phyloP scores from a whole-genome alignment of 2,888 invertebrate species.

The Apamea epomidion region DNA sequence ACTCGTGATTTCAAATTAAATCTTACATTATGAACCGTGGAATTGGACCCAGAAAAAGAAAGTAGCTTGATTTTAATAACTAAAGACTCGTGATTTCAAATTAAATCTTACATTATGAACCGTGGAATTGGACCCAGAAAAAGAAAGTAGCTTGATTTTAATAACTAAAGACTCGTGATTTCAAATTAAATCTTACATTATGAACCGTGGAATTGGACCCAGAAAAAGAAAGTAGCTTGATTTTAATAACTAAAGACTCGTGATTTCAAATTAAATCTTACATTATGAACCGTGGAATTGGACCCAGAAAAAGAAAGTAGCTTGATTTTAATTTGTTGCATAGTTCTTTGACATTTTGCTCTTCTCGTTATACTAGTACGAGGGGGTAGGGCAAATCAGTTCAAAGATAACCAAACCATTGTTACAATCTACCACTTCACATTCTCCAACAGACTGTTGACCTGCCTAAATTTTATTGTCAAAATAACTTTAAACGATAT shows the following conservation, averaged over 20 bases:
- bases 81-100: slow-evolving; percentile 32
- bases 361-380: no score
- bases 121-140: slow-evolving; percentile 27
- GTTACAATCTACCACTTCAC: no score
- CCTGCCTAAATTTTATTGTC: no score
- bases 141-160: slow-evolving; percentile 5
- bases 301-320: slow-evolving; percentile 11
- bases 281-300: slow-evolving; percentile 34
- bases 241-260: slow-evolving; percentile 28
- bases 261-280: slow-evolving; percentile 46
- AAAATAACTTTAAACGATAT: no score
- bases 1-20: slow-evolving; percentile 42
- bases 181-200: slow-evolving; percentile 45
- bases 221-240: slow-evolving; percentile 12
- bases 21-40: slow-evolving; percentile 35
- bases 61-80: slow-evolving; percentile 23
- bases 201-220: slow-evolving; percentile 28
- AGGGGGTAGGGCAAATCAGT: no score
- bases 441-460: no score
- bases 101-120: slow-evolving; percentile 44
- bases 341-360: not conserved
- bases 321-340: not conserved
- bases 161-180: slow-evolving; percentile 33
- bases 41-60: slow-evolving; percentile 22
- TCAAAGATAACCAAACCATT: no score